Evolutionary conservation across 64 coral and sea anemone species (phyloP).

Genomic region (Dendrophyllia cribrosa): DNA sequence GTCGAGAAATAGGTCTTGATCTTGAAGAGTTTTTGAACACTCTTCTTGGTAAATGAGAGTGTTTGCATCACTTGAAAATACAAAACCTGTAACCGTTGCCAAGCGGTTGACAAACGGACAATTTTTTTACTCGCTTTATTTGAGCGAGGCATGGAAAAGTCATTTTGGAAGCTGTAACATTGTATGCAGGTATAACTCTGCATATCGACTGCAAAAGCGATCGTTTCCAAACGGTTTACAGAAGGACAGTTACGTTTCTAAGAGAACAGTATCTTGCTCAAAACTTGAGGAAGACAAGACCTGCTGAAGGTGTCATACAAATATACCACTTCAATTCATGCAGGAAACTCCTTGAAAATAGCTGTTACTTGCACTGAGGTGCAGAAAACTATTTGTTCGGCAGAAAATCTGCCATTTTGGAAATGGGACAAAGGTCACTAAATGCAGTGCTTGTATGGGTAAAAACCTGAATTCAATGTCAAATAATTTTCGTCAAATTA

Average conservation of each 20-base stretch:
- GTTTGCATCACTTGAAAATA: not conserved
- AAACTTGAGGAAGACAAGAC: no score
- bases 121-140: not conserved
- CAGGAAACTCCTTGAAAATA: no score
- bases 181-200: not conserved
- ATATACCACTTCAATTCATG: no score
- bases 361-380: no score
- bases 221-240: not conserved
- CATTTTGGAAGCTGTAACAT: no score
- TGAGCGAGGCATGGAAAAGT: not conserved
- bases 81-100: not conserved
- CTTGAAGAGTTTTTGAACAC: slow-evolving; percentile 82
- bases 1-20: slow-evolving; percentile 72
- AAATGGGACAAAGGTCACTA: no score
- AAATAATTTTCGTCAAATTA: no score
- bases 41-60: slow-evolving; percentile 57
- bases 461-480: no score
- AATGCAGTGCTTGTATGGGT: no score
- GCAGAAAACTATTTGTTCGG: no score
- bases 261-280: not conserved
- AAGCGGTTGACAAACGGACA: not conserved
- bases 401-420: no score
- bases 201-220: not conserved
- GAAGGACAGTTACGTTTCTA: not conserved
- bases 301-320: no score